Evolutionary conservation across 2,888 invertebrate species (phyloP).

Genomic region (Plutella xylostella): DNA sequence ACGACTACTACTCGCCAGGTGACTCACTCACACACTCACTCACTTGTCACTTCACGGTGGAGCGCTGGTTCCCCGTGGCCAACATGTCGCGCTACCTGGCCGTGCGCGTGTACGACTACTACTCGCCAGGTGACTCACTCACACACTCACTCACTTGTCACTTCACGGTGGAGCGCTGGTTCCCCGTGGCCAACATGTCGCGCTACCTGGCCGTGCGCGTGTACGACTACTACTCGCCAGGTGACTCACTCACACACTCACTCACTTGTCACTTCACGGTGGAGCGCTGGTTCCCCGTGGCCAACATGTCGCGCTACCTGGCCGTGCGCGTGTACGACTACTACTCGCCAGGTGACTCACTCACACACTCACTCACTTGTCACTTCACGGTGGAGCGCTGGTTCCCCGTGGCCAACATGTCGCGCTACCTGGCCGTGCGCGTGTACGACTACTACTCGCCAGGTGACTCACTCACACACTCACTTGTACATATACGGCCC

Average conservation of each 20-base stretch:
- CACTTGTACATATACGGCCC: too few species aligned
- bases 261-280: constrained; percentile 93
- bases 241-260: background rate
- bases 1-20: constrained; percentile 98
- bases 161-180: constrained; percentile 95
- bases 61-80: constrained; percentile 96
- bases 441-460: constrained; percentile 93
- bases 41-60: constrained; percentile 92
- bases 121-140: constrained; percentile 51
- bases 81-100: constrained; percentile 95
- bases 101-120: constrained; percentile 93
- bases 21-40: too few species aligned
- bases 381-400: constrained; percentile 94
- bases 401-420: constrained; percentile 97
- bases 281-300: constrained; percentile 95
- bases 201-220: constrained; percentile 89
- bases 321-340: constrained; percentile 94
- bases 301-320: constrained; percentile 94
- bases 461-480: background rate
- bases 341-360: constrained; percentile 61
- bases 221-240: constrained; percentile 89
- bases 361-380: too few species aligned
- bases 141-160: too few species aligned
- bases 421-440: constrained; percentile 87
- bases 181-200: constrained; percentile 96